Evolutionary conservation across 2,797 vertebrate genomes (phyloP), one percentile per base, ranked within the genome.

Genomic region (Tragelaphus oryx): DNA sequence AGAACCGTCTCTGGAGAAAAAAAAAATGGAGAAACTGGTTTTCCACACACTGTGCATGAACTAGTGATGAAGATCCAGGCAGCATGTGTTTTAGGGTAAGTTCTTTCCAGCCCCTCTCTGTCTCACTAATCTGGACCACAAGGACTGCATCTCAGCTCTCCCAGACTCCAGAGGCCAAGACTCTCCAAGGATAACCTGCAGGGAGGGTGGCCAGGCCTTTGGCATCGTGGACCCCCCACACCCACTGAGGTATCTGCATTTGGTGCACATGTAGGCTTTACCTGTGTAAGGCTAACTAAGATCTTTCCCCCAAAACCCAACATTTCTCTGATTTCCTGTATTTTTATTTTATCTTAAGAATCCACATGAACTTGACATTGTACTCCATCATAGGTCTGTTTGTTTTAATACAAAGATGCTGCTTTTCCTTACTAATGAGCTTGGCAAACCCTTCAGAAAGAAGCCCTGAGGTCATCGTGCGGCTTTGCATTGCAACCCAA

Each of bases 331-430:
- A 86, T 84, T 48, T 54, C 55, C 20, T 82, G 13, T 84, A 50
- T 76, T 94, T 92, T 89, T 89, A 26, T 88, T 85, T 90, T 28
- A 82, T 94, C 68, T 89, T 90, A 76, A 62, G 92, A 92, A 50
- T 37, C 75, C 79, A 44, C 14, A 14, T 30, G 37, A 92, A 76
- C 20, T 55, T 95, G 84, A 80, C 24, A 87, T 50, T 68, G 75
- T 75, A 60, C 44, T 65, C 83, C 80, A 87, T 83, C 50, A 4
- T 48, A n/a, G 22, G 41, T 71, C 92, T 89, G 7, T 92, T 86
- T 95, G 41, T 55, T 91, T 92, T 75, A 86, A 96, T 48, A 46
- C 78, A 91, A 78, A 94, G 81, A 26, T 79, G 48, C 91, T 89
- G 52, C 46, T 95, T 86, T 94, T 86, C 74, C 55, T 93, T 87